A percentile compares a stretch with the other conserved stretches of the same genome.
These are phyloP conservation scores for Haliaeetus leucogaster DNA, from an alignment of 2,113 vertebrate genomes.

Conservation along the genomic window DNA sequence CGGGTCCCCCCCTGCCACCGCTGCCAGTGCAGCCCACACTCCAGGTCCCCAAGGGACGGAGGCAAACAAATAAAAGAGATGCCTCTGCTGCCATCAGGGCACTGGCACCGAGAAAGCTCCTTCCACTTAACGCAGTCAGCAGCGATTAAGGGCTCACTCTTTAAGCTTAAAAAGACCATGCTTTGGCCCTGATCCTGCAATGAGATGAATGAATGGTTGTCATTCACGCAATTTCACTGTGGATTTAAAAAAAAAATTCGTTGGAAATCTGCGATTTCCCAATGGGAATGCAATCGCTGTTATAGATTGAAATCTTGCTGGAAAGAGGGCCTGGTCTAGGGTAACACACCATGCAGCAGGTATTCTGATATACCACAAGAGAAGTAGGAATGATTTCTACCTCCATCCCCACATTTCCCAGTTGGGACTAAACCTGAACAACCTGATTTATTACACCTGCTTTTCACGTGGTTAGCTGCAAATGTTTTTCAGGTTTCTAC, in stretches of 20 bases:
- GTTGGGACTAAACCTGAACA: slow-evolving; percentile 64
- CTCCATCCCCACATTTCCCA: slow-evolving; percentile 54
- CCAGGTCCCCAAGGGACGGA: background rate
- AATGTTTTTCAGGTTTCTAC: slow-evolving; percentile 64
- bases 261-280: background rate
- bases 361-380: background rate
- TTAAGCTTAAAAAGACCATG: background rate
- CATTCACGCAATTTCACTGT: background rate
- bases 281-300: background rate
- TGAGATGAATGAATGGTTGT: background rate
- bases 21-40: background rate
- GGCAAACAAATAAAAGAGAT: background rate
- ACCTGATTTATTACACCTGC: slow-evolving; percentile 66
- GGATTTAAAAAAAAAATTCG: background rate
- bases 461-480: slow-evolving; percentile 67
- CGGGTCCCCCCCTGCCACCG: background rate
- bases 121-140: background rate
- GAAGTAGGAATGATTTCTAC: slow-evolving; percentile 3
- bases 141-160: background rate
- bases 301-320: background rate
- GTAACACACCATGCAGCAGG: background rate
- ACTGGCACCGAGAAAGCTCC: background rate
- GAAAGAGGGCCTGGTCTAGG: background rate
- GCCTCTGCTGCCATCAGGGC: background rate
- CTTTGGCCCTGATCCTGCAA: background rate